phyloP scores from a whole-genome alignment of 2,888 invertebrate genomes.

The Alloscopus bannaensis region DNA sequence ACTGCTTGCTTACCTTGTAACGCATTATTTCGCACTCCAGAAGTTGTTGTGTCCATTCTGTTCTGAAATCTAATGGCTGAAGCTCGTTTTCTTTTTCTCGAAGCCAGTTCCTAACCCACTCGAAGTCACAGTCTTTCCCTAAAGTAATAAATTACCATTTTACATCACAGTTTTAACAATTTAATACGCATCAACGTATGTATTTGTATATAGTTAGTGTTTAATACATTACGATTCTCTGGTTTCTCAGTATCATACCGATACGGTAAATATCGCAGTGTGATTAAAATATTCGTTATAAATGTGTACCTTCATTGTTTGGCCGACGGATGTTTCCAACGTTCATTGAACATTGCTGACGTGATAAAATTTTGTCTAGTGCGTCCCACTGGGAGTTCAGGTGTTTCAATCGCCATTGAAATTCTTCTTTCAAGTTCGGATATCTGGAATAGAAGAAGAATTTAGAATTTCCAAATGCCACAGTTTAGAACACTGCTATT shows the following conservation, averaged over 20 bases:
- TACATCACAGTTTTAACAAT: too few species aligned
- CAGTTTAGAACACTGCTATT: too few species aligned
- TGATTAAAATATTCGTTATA: slow-evolving; percentile 2
- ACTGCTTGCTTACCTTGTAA: slow-evolving; percentile 71
- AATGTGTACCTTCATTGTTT: slow-evolving; percentile 48
- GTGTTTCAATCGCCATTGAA: slow-evolving; percentile 72
- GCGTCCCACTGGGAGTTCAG: slow-evolving; percentile 73
- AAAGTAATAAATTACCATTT: too few species aligned
- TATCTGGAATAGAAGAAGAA: slow-evolving; percentile 51
- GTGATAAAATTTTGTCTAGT: slow-evolving; percentile 70
- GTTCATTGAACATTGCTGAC: slow-evolving; percentile 50
- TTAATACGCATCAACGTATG: too few species aligned
- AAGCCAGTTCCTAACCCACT: slow-evolving; percentile 72
- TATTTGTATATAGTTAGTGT: too few species aligned
- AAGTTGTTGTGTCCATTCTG: slow-evolving; percentile 68
- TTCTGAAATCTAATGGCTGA: slow-evolving; percentile 71
- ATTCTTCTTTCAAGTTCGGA: slow-evolving; percentile 71
- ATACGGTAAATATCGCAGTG: too few species aligned
- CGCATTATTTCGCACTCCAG: slow-evolving; percentile 64
- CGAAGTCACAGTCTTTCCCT: slow-evolving; percentile 67
- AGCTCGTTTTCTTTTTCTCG: slow-evolving; percentile 71
- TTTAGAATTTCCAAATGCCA: too few species aligned
- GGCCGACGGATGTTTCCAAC: slow-evolving; percentile 22
- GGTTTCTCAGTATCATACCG: too few species aligned
- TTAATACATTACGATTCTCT: too few species aligned